These are phyloP conservation scores for Caerostris darwini DNA, from an alignment of 1,140 invertebrate genomes.

Conservation along the genomic window DNA sequence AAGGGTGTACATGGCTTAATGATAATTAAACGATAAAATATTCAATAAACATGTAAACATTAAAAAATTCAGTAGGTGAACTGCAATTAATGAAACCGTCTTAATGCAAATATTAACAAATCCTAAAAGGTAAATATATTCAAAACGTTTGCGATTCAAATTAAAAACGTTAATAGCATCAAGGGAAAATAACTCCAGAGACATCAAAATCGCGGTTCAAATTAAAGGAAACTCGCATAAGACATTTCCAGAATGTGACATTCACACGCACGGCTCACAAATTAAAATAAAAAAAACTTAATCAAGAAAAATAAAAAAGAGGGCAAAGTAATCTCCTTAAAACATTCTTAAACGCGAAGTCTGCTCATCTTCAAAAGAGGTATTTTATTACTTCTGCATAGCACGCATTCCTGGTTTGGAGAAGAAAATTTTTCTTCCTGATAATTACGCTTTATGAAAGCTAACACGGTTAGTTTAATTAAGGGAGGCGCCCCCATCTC, in stretches of 20 bases:
- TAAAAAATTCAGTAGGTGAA: no score
- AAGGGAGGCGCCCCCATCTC: background rate
- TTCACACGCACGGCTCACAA: background rate
- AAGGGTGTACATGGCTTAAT: no score
- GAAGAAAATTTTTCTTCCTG: background rate
- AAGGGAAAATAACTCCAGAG: background rate
- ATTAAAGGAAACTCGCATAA: background rate
- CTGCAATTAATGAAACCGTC: no score
- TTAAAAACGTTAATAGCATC: no score
- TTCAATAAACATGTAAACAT: no score
- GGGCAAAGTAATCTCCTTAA: background rate
- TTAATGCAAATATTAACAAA: no score
- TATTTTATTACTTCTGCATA: background rate
- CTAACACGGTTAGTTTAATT: slow-evolving; percentile 9
- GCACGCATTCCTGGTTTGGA: background rate
- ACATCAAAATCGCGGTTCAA: background rate
- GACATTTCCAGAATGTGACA: background rate
- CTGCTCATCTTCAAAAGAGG: background rate
- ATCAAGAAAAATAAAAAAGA: background rate
- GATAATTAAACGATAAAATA: no score
- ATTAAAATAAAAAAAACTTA: background rate
- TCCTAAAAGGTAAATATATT: no score
- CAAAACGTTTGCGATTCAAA: no score
- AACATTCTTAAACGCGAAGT: background rate
- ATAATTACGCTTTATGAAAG: slow-evolving; percentile 18